Conservation (phyloP, 2,797 vertebrate species). For the Danio choprae region DNA sequence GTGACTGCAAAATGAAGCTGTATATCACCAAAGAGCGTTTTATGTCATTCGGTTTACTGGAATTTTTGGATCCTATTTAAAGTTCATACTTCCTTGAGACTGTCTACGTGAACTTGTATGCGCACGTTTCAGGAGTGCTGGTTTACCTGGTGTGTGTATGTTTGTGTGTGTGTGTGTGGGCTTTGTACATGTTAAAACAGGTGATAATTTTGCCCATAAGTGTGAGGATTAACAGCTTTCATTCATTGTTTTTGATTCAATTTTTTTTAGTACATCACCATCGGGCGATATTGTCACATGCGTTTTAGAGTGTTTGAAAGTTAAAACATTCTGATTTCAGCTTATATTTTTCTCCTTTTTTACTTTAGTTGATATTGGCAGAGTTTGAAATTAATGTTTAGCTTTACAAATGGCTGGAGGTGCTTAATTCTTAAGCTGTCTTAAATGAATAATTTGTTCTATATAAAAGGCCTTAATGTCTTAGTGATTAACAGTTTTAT, state of each 20-base stretch:
- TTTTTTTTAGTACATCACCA: neutral
- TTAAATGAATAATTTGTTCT: too few relatives aligned
- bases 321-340: neutral
- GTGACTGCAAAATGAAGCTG: neutral
- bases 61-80: neutral
- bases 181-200: slow-evolving; percentile 37
- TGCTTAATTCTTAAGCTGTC: too few relatives aligned
- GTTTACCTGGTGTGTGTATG: slow-evolving; percentile 1
- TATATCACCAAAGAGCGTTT: neutral
- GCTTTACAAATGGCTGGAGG: too few relatives aligned
- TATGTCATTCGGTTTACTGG: neutral
- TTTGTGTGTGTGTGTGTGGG: slow-evolving; percentile 12
- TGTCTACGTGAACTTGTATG: slow-evolving; percentile 20
- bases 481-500: too few relatives aligned
- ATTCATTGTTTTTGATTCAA: neutral
- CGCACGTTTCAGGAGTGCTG: slow-evolving; percentile 20
- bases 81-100: neutral
- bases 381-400: neutral
- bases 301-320: neutral
- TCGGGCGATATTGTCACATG: neutral
- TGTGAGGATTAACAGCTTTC: slow-evolving; percentile 14
- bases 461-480: too few relatives aligned
- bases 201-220: slow-evolving; percentile 1
- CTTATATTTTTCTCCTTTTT: neutral
- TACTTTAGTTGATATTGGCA: neutral